A percentile compares a stretch with the other conserved stretches of the same genome.
Conservation (phyloP, 2,113 vertebrate genomes). For the Oxyruncus cristatus region DNA sequence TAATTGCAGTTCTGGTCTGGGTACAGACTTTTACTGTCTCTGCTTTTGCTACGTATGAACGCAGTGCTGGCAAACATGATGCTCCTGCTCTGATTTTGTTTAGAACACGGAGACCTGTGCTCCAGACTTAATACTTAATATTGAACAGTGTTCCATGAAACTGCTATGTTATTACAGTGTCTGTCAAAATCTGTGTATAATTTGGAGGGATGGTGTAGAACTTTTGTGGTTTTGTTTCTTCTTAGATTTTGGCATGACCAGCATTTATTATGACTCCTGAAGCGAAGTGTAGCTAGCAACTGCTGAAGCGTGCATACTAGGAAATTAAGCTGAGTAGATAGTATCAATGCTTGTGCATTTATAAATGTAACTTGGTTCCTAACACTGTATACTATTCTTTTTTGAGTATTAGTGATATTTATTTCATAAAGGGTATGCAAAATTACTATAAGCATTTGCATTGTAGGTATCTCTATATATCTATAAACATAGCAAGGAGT, state of each 20-base stretch:
- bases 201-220: not conserved
- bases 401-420: slow-evolving; percentile 21
- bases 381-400: not conserved
- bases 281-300: not conserved
- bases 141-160: not conserved
- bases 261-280: slow-evolving; percentile 33
- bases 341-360: slow-evolving; percentile 1
- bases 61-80: not conserved
- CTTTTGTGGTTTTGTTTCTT: not conserved
- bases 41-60: not conserved
- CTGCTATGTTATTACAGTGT: not conserved
- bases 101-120: not conserved
- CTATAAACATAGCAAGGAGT: not conserved
- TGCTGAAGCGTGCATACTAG: slow-evolving; percentile 20
- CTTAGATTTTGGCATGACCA: slow-evolving; percentile 42
- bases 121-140: not conserved
- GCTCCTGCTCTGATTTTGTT: not conserved
- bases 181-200: not conserved
- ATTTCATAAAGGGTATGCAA: not conserved
- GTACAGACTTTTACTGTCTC: not conserved
- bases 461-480: not conserved
- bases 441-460: not conserved
- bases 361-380: slow-evolving; percentile 3
- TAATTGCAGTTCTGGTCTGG: not conserved
- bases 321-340: slow-evolving; percentile 14